Percentiles rank a stretch among this genome's conserved stretches.
Evolutionary conservation across 1,140 invertebrate genomes (phyloP).

Genomic region (Acyrthosiphon pisum): DNA sequence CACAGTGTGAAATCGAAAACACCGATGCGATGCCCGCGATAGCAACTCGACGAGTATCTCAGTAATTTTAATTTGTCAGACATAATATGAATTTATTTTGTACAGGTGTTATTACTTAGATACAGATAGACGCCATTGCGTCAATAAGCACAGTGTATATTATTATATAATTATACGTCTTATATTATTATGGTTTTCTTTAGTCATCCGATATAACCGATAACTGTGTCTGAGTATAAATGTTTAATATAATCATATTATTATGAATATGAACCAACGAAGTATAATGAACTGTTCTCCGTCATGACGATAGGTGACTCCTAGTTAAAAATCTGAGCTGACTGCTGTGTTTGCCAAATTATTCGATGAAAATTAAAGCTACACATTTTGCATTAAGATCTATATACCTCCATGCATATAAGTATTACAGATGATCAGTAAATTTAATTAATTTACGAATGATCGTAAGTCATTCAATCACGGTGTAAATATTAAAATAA

Average conservation of each 20-base stretch:
- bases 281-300: not conserved
- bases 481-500: not conserved
- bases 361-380: not conserved
- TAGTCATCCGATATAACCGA: not conserved
- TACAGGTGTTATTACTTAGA: not conserved
- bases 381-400: not conserved
- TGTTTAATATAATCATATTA: not conserved
- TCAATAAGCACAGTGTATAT: not conserved
- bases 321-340: not conserved
- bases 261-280: too few relatives aligned
- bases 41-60: not conserved
- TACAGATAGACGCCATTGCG: not conserved
- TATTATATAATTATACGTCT: not conserved
- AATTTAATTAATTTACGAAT: constrained; percentile 2
- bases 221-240: not conserved
- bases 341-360: not conserved
- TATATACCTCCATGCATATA: not conserved
- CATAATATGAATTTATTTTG: not conserved
- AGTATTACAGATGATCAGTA: not conserved
- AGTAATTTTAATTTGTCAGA: constrained; percentile 12
- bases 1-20: constrained; percentile 43
- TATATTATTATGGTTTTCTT: not conserved
- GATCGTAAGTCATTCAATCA: not conserved
- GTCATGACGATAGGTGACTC: not conserved
- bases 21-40: not conserved